phyloP scores from a whole-genome alignment of 23 tunicate genomes.

The Styela plicata region DNA sequence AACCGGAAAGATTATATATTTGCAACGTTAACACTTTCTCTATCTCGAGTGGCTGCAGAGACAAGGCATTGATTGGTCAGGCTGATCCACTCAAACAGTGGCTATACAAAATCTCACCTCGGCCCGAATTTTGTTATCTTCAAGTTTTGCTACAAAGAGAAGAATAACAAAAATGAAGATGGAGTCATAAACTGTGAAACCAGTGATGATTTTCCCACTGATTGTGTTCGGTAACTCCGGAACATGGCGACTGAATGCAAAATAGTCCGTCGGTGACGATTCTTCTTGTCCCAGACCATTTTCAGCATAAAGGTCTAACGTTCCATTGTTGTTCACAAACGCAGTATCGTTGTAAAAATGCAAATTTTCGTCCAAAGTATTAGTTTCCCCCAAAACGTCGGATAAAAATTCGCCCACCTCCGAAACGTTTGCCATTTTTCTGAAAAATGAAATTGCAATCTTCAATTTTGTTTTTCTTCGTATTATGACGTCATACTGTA shows the following conservation, averaged over 20 bases:
- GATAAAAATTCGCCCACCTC: background rate
- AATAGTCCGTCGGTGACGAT: background rate
- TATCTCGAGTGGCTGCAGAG: too few relatives aligned
- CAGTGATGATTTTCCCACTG: conserved; percentile 66
- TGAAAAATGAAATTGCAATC: too few relatives aligned
- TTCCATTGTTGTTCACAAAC: background rate
- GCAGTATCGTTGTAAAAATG: background rate
- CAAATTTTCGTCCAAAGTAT: background rate
- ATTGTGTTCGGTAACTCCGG: conserved; percentile 35
- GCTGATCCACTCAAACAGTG: too few relatives aligned
- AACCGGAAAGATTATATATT: too few relatives aligned
- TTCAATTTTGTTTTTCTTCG: too few relatives aligned
- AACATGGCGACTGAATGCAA: conserved; percentile 12
- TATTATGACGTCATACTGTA: too few relatives aligned
- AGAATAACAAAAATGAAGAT: conserved; percentile 52
- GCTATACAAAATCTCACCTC: too few relatives aligned
- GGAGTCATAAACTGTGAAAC: conserved; percentile 57
- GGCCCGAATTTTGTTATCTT: conserved; percentile 36
- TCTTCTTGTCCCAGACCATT: background rate
- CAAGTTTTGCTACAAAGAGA: conserved; percentile 41
- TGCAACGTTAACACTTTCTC: too few relatives aligned
- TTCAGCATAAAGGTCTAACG: background rate
- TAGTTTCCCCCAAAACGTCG: background rate
- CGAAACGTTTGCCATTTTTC: background rate
- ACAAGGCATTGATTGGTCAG: too few relatives aligned